Base-by-base conservation (phyloP, 2,113 vertebrate species). In the Bufo bufo region DNA sequence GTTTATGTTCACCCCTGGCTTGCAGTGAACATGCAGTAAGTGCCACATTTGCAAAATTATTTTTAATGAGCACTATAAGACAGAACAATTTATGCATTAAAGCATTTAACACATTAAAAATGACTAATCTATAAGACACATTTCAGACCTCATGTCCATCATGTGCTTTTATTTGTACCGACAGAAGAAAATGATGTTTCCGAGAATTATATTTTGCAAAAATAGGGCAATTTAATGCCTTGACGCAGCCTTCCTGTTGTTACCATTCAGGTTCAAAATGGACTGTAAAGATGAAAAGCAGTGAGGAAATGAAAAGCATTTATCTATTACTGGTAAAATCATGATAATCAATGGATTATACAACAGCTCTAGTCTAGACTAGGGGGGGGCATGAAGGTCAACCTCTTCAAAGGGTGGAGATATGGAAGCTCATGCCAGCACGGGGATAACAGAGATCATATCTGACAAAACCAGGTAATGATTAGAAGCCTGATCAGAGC, bases 271-370 rank as follows among this genome's bases (percentile, higher is more conserved):
- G 56, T 23, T 78, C 50, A 78, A 1, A 4, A 12, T 20, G 20
- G 80, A n/a, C 14, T 84, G 1, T 58, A 58, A 43, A 84, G 65
- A 84, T 56, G 66, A 71, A 84, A 65, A 72, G 82, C 47, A 8
- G 63, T 52, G 65, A 56, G 14, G 13, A 72, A 84, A 84, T 72
- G 82, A 56, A 71, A 58, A 33, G 65, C 82, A 84, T 72, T 84
- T 84, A 72, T 72, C 63, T 56, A 84, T 84, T 84, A 84, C 82
- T 71, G 82, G 52, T 56, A 33, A 83, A 84, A 72, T 72, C 50
- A 84, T 74, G 82, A 54, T 72, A 84, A 84, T 84, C 82, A 84
- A 71, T 84, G 50, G 47, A 72, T 49, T 72, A 72, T 84, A 45
- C 47, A 54, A 23, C 49, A 54, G 23, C 47, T 52, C 50, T 7